Percentiles rank a stretch among this genome's conserved stretches.
These are phyloP conservation scores for Manduca sexta DNA, from an alignment of 1,140 invertebrate species.

Conservation along the genomic window DNA sequence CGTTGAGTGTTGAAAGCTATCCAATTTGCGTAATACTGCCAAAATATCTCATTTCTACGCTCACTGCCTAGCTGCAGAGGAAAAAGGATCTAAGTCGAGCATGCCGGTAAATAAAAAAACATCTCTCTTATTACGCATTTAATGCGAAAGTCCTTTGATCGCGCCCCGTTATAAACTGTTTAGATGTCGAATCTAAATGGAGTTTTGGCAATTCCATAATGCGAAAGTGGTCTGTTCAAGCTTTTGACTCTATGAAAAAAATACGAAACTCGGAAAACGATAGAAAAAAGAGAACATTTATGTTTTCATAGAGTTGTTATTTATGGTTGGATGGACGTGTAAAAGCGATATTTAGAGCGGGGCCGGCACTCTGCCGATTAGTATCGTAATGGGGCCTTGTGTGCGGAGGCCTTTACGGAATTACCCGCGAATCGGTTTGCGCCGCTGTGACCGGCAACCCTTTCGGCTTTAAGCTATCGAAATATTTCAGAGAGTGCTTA, in stretches of 20 bases:
- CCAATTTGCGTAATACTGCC: conserved; percentile 73
- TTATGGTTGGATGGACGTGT: conserved; percentile 66
- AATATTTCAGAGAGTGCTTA: conserved; percentile 49
- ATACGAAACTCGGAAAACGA: conserved; percentile 66
- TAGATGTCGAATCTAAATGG: conserved; percentile 43
- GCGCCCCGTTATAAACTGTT: conserved; percentile 27
- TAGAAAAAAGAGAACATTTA: conserved; percentile 70
- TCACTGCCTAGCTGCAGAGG: conserved; percentile 35
- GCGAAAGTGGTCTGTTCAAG: conserved; percentile 72
- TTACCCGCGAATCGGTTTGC: conserved; percentile 34
- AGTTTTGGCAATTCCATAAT: conserved; percentile 73
- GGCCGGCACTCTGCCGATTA: conserved; percentile 69
- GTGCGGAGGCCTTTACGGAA: conserved; percentile 35
- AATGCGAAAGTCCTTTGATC: conserved; percentile 8
- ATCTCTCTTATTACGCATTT: not conserved
- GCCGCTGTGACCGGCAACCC: conserved; percentile 36
- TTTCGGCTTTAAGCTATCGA: conserved; percentile 59
- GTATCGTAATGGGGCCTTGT: conserved; percentile 44
- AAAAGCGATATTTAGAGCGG: conserved; percentile 66
- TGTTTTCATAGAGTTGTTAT: conserved; percentile 72
- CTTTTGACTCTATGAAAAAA: conserved; percentile 73
- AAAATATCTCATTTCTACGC: conserved; percentile 74
- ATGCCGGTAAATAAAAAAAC: conserved; percentile 12
- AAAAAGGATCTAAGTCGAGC: conserved; percentile 28
- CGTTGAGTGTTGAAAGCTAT: conserved; percentile 73